Percentiles rank a stretch among this genome's conserved stretches.
Evolutionary conservation across 2,888 invertebrate species (phyloP).

Genomic region (Melanostoma scalare): DNA sequence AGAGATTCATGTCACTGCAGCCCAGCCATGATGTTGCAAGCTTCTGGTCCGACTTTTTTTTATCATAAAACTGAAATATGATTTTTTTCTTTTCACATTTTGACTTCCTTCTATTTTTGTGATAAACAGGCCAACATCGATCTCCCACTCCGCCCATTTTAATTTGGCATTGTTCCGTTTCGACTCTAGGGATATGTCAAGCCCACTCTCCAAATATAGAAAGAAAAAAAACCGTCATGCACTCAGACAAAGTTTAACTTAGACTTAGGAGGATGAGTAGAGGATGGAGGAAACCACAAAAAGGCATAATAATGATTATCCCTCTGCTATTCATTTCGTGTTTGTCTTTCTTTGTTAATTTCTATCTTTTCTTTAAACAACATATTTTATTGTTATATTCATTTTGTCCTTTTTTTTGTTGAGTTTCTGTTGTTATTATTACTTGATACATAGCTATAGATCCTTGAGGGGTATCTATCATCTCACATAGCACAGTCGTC

Average conservation of each 20-base stretch:
- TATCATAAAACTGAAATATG: conserved; percentile 52
- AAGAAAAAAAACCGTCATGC: conserved; percentile 9
- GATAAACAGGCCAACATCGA: conserved; percentile 21
- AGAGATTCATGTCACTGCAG: conserved; percentile 39
- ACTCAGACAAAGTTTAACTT: conserved; percentile 16
- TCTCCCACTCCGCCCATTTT: conserved; percentile 42
- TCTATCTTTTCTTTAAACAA: conserved; percentile 44
- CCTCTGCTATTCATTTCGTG: conserved; percentile 67
- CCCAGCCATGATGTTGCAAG: neutral
- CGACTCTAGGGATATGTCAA: conserved; percentile 27
- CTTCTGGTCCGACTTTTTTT: conserved; percentile 46
- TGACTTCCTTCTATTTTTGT: conserved; percentile 25
- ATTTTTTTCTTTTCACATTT: conserved; percentile 31
- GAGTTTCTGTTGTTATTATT: conserved; percentile 40
- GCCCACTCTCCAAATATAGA: neutral
- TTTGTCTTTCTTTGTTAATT: conserved; percentile 64
- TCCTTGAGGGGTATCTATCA: conserved; percentile 67
- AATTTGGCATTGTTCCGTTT: conserved; percentile 62
- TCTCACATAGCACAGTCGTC: conserved; percentile 64
- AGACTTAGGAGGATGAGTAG: neutral
- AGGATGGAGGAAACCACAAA: conserved; percentile 38
- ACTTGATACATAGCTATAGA: conserved; percentile 63
- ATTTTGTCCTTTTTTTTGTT: conserved; percentile 30
- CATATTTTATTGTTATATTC: conserved; percentile 68
- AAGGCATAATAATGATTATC: conserved; percentile 65